Evolutionary conservation across 2,797 vertebrate species (phyloP), one percentile per base, ranked within the genome.

Genomic region (Betta splendens): DNA sequence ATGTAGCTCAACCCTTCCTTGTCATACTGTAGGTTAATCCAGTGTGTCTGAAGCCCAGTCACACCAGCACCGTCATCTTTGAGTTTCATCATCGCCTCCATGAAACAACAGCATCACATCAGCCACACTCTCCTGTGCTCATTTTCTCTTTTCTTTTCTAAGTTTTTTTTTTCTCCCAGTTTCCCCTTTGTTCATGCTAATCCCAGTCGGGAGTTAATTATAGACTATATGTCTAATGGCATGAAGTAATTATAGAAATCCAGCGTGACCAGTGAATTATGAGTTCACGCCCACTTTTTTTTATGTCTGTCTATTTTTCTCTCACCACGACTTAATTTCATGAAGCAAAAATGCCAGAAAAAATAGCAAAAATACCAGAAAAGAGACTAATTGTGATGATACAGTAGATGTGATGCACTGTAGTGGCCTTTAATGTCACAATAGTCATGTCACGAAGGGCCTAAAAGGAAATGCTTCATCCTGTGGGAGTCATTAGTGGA

Each of bases 181-280:
- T 43, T 42, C 39, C 38, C 48, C 84, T 85, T 87, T 88, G 77
- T 67, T 64, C 77, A 80, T 64, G 33, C 71, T 85, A 84, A 89
- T 87, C 84, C 88, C 85, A 80, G 75, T 67, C 83, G 81, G 77
- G 79, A 80, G 84, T 87, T 90, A 87, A 91, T 89, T 92, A 87
- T 87, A 87, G 84, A 75, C 80, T 79, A 66, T 58, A 61, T 72
- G 73, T 86, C 70, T 85, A 85, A 85, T 85, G 75, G 75, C 77
- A 77, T 86, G 60, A 81, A 79, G 85, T 88, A 89, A 91, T 89
- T 91, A 91, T 84, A 85, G 75, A 80, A 67, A 62, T 72, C 80
- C 76, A 53, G 65, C 63, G 80, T 87, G n/a, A n/a, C n/a, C n/a
- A n/a, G n/a, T n/a, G 79, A 85, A 85, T 84, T 85, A 77, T 40